phyloP scores from a whole-genome alignment of 1,140 invertebrate genomes.

The Tetragnatha versicolor region DNA sequence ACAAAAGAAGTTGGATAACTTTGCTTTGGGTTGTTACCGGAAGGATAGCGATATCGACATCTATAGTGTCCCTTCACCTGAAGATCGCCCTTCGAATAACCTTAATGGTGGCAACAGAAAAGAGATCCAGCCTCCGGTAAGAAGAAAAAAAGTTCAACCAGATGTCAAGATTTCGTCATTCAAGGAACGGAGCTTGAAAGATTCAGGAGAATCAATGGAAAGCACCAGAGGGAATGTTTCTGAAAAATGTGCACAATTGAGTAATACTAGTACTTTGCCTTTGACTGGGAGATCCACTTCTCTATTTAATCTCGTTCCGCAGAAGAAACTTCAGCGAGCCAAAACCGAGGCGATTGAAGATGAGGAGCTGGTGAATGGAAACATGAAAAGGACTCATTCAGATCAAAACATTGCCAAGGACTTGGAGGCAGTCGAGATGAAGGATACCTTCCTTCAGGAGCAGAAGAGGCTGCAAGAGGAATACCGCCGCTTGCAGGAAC shows the following conservation, averaged over 20 bases:
- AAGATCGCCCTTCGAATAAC: background rate
- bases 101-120: background rate
- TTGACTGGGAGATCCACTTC: slow-evolving; percentile 45
- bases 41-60: slow-evolving; percentile 42
- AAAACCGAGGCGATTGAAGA: background rate
- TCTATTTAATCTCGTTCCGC: slow-evolving; percentile 36
- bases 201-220: background rate
- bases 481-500: slow-evolving; percentile 57
- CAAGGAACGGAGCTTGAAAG: slow-evolving; percentile 15
- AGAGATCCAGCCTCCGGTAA: slow-evolving; percentile 7
- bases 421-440: slow-evolving; percentile 22
- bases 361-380: background rate
- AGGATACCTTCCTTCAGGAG: slow-evolving; percentile 39
- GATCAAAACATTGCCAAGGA: slow-evolving; percentile 46
- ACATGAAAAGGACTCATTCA: slow-evolving; percentile 46
- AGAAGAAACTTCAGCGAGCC: background rate
- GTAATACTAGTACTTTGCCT: slow-evolving; percentile 40
- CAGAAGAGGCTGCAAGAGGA: slow-evolving; percentile 56
- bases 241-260: slow-evolving; percentile 24
- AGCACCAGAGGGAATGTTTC: slow-evolving; percentile 2
- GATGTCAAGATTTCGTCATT: slow-evolving; percentile 40
- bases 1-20: slow-evolving; percentile 46
- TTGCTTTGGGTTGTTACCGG: slow-evolving; percentile 40
- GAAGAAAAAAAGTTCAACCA: slow-evolving; percentile 23
- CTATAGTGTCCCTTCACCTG: slow-evolving; percentile 19